Evolutionary conservation across 2,888 invertebrate species (phyloP), one percentile per base, ranked within the genome.

Genomic region (Watsonalla binaria): DNA sequence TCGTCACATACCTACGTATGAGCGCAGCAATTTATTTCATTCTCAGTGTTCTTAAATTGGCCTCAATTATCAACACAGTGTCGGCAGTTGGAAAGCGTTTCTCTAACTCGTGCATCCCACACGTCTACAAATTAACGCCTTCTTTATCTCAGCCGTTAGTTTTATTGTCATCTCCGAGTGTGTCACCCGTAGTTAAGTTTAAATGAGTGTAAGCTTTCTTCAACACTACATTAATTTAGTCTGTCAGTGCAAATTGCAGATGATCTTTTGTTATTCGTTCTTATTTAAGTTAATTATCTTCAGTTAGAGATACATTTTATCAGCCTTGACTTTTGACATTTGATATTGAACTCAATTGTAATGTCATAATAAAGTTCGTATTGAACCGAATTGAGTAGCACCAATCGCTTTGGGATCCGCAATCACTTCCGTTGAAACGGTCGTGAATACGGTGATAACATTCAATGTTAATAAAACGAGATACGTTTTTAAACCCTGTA

Each of bases 131-230:
- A 82, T 83, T 80, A 82, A 72, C 80, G 76, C 76, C 68, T 74
- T 59, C 61, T 70, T 68, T 67, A 66, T 65, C 70, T 59, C 55
- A 60, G 56, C 61, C 62, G 66, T 70, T 71, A 67, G 69, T 76
- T 75, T 78, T 71, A 67, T 76, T 77, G 65, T 65, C 71, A 70
- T 73, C 70, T 70, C 70, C 59, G 72, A 68, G 62, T 63, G 69
- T 68, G 72, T 74, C 77, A 68, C 63, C 58, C 55, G 51, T 57
- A 57, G 61, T 54, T 59, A 62, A 68, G 68, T 70, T 78, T 76
- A 78, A 80, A 72, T 78, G 72, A 72, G 67, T 74, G 76, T 78
- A 78, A 78, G 76, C 78, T 71, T 72, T 75, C 76, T 73, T 72
- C 75, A 81, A 81, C 74, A 74, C 73, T 70, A 65, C 62, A 67